Percentiles rank a stretch among this genome's conserved stretches.
Evolutionary conservation across 2,888 invertebrate genomes (phyloP).

Genomic region (Drosophila kambysellisi): DNA sequence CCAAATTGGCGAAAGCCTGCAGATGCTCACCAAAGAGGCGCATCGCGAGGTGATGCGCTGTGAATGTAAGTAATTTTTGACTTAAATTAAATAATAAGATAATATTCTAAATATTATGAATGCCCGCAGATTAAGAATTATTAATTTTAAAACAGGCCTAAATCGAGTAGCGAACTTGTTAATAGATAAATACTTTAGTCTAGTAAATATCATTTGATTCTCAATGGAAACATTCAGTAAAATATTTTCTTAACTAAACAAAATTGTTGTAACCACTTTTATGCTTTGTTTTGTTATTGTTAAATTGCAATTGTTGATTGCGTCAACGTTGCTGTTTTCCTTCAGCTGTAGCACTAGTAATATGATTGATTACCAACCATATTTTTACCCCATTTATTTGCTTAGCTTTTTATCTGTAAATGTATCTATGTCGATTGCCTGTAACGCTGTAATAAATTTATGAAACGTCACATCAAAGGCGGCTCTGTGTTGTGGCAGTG

Average conservation of each 20-base stretch:
- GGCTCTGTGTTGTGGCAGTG: constrained; percentile 14
- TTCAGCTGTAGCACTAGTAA: constrained; percentile 24
- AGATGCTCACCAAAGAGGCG: constrained; percentile 79
- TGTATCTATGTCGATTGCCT: constrained; percentile 33
- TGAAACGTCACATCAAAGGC: constrained; percentile 31
- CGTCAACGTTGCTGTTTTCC: constrained; percentile 38
- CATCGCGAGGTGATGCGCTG: constrained; percentile 65
- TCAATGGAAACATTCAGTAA: background rate
- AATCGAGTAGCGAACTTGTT: background rate
- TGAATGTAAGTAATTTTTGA: constrained; percentile 75
- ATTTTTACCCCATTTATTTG: constrained; percentile 13
- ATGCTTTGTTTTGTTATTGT: background rate
- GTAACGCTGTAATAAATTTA: constrained; percentile 62
- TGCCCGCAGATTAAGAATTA: background rate
- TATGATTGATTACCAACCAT: constrained; percentile 57
- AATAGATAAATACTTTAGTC: background rate
- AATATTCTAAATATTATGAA: background rate
- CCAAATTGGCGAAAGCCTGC: constrained; percentile 71
- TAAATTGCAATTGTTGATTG: constrained; percentile 17
- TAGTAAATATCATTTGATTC: background rate
- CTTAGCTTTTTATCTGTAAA: constrained; percentile 12
- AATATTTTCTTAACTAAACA: background rate
- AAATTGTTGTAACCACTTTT: background rate
- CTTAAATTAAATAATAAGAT: background rate
- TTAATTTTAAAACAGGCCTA: background rate